Base-by-base conservation (phyloP, 2,113 vertebrate genomes). In the Larimichthys polyactis region DNA sequence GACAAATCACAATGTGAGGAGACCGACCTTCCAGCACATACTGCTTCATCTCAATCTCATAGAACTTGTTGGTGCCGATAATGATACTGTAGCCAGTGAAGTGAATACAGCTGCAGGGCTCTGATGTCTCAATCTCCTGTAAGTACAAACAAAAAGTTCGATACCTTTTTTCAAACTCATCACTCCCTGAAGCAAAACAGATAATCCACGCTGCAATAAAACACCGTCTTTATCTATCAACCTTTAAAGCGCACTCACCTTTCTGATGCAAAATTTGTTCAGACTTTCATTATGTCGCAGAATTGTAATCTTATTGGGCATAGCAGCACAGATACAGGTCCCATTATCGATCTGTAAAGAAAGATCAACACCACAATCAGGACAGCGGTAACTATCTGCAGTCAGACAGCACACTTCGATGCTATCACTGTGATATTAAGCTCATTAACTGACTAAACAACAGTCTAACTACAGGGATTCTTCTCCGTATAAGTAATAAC, bases 11-110 rank as follows among this genome's bases (percentile, higher is more conserved):
- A 48, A 5, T 8, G 12, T n/a, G 15, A 32, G n/a, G 93, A 76
- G 22, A 67, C 90, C 8, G 91, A 99, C 98, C 98, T 83, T 99
- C 98, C 2, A 99, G 94, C 0, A 97, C 97, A 58, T 98, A 99
- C 94, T 99, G 98, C 93, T 99, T 99, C 98, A 99, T 98, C 94
- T 99, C 98, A 19, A 99, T 99, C 90, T 99, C 98, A 44, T 99
- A 99, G 93, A 99, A 99, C 88, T 99, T 99, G 89, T 99, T 99
- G 87, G 98, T 99, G 91, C 98, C 98, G 0, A 99, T 97, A 90
- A 99, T 97, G 93, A 99, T 96, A 73, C 98, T 99, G 94, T 99
- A 99, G 64, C 95, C 96, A 58, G 98, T 99, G 95, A 99, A 97
- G 94, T 99, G 98, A 87, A 99, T 98, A 74, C 98, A 99, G 95